Evolutionary conservation across 2,888 invertebrate genomes (phyloP).

Genomic region (Cataglyphis altisquamis): DNA sequence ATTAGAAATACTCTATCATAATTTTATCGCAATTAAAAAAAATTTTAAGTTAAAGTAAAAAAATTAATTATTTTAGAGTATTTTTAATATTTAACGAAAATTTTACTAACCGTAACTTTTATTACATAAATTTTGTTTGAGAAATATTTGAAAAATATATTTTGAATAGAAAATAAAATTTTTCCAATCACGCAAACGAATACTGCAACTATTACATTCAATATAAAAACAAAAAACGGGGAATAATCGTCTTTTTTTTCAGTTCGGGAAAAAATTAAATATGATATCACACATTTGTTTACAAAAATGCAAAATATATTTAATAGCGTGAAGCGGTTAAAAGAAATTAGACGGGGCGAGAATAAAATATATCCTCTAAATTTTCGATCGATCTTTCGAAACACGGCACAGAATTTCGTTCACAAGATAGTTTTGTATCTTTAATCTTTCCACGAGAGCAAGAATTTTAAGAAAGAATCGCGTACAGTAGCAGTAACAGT

Average conservation of each 20-base stretch:
- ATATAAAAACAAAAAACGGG: neutral
- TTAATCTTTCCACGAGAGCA: neutral
- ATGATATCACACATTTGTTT: neutral
- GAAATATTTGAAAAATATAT: neutral
- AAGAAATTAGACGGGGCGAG: neutral
- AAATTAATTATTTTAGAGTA: neutral
- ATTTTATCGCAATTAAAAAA: neutral
- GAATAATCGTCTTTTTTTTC: neutral
- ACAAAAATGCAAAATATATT: neutral
- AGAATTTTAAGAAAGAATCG: constrained; percentile 39
- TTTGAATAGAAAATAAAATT: neutral
- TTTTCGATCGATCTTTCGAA: neutral
- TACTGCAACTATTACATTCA: neutral
- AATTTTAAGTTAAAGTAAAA: neutral
- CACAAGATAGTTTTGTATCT: neutral
- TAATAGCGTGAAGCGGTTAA: neutral
- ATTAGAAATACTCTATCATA: neutral
- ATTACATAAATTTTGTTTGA: neutral
- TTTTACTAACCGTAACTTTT: neutral
- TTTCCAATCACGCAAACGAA: neutral
- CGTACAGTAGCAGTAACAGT: neutral
- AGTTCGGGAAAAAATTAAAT: neutral
- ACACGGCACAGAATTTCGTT: neutral
- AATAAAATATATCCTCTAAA: neutral
- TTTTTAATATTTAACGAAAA: neutral